Percentiles rank a stretch among this genome's conserved stretches.
These are phyloP conservation scores for Aldrovandia affinis DNA, from an alignment of 2,797 vertebrate genomes.

Conservation along the genomic window DNA sequence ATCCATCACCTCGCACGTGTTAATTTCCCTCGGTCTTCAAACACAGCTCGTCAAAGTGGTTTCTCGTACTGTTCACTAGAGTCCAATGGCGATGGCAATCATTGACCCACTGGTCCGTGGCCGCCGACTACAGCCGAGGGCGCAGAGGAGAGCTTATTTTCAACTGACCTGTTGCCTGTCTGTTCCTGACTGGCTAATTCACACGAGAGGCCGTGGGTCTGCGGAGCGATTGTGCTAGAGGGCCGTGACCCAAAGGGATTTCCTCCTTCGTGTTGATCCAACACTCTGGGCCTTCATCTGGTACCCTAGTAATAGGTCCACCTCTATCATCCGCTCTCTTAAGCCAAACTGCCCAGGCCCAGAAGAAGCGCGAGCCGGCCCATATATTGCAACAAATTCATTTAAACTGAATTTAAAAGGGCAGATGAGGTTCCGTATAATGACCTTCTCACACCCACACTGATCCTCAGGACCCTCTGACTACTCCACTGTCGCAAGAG, in stretches of 20 bases:
- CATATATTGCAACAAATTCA: not conserved
- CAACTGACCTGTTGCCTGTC: not conserved
- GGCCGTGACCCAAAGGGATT: too few species aligned
- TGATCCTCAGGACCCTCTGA: not conserved
- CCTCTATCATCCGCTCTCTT: not conserved
- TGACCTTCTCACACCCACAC: not conserved
- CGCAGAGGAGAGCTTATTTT: not conserved
- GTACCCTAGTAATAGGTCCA: not conserved
- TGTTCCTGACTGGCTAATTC: not conserved
- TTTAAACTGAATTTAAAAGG: not conserved
- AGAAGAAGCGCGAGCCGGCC: not conserved
- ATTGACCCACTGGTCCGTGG: not conserved
- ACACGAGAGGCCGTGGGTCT: not conserved
- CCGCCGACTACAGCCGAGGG: not conserved
- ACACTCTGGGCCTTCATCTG: not conserved
- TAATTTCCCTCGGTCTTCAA: not conserved
- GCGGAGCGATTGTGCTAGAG: not conserved
- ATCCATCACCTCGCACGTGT: constrained; percentile 19
- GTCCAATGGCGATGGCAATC: not conserved
- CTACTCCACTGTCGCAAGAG: constrained; percentile 15
- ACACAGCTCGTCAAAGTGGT: not conserved
- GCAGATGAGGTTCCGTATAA: not conserved
- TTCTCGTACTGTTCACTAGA: not conserved
- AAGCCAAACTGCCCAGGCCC: not conserved
- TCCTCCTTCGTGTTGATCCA: not conserved